Base-by-base conservation (phyloP, 2,113 vertebrate species). In the Megalops atlanticus region DNA sequence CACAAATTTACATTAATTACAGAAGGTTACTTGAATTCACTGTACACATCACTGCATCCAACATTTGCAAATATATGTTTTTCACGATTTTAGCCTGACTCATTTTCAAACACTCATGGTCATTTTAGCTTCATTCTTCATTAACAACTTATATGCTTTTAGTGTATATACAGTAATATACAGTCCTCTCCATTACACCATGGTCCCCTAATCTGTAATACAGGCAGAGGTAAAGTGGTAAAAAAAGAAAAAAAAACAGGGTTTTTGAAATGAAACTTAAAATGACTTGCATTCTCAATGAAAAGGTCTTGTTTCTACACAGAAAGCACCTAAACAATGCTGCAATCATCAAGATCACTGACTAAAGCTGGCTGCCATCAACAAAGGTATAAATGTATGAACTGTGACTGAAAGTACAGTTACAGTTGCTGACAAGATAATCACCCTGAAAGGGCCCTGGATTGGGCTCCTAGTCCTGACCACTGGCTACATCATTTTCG, bases 1-100 rank as follows among this genome's bases (percentile, higher is more conserved):
- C 70, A 73, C 70, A 79, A 33, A 74, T 73, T 36, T 71, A 80
- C 78, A 80, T 47, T 31, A 79, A 27, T 36, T 64, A 64, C 58
- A 64, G 33, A 80, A 73, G 45, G 39, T 71, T 47, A 33, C 43
- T 73, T 45, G 70, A 43, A 74, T 73, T 80, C 70, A 73, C 70
- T 43, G 12, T 24, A 49, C 45, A 52, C 79, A 15, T 35, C 41
- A 79, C 68, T 15, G 78, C 39, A 72, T 36, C 68, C 68, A 41
- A 31, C 12, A 0, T 71, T 18, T 71, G 16, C 11, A 64, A 71
- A 71, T 71, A 38, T 71, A 38, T 36, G 45, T 49, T 16, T 38
- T 27, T 71, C 15, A 38, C 31, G 1, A 27, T 74, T 74, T 38
- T 24, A 73, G 38, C 38, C 71, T 24, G 35, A 73, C 35, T 40